These are phyloP conservation scores for Eupithecia centaureata DNA, from an alignment of 2,888 invertebrate genomes.

Conservation along the genomic window DNA sequence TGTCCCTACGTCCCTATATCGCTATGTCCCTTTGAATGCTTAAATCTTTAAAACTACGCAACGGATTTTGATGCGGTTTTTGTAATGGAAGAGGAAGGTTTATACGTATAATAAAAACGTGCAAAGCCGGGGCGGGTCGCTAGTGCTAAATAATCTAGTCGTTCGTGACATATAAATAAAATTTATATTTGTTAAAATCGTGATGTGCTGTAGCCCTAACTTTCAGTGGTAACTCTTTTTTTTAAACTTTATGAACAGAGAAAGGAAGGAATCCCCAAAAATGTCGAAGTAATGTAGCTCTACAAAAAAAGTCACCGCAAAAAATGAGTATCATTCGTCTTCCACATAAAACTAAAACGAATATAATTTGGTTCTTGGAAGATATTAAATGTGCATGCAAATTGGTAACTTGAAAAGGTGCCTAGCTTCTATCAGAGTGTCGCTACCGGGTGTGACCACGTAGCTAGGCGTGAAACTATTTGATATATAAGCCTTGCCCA, in stretches of 20 bases:
- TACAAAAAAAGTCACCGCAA: not conserved
- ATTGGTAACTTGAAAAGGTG: conserved; percentile 41
- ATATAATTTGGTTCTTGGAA: conserved; percentile 18
- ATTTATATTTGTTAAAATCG: too few relatives aligned
- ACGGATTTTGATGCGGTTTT: too few relatives aligned
- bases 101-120: too few relatives aligned
- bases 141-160: too few relatives aligned
- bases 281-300: not conserved
- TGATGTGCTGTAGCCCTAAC: too few relatives aligned
- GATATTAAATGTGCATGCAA: conserved; percentile 51
- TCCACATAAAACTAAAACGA: not conserved
- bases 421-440: conserved; percentile 26
- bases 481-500: conserved; percentile 37
- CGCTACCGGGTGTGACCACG: conserved; percentile 43
- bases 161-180: too few relatives aligned
- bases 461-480: conserved; percentile 60
- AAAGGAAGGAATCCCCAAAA: conserved; percentile 3
- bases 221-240: too few relatives aligned
- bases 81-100: too few relatives aligned
- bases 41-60: too few relatives aligned
- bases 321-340: not conserved
- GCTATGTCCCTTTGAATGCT: too few relatives aligned
- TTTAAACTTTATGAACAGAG: not conserved
- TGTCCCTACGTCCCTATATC: too few relatives aligned
- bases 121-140: too few relatives aligned